Evolutionary conservation across 2,113 vertebrate species (phyloP).

Genomic region (Felis chaus): DNA sequence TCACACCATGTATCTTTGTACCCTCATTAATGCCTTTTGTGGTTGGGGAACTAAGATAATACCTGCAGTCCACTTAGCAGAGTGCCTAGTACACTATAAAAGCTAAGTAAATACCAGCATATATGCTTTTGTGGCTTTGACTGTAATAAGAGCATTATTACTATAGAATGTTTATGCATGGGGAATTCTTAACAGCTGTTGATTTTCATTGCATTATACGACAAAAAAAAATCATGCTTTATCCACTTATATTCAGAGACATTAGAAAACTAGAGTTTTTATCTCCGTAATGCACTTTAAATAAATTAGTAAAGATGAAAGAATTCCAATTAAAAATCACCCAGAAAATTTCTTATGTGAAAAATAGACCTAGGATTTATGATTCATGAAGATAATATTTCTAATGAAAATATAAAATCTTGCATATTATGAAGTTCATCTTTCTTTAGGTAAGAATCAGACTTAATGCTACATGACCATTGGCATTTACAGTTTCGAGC

Average conservation of each 20-base stretch:
- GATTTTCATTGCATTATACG: neutral
- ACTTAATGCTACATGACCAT: neutral
- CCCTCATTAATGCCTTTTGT: neutral
- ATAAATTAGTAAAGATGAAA: neutral
- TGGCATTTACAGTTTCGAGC: neutral
- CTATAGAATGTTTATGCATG: neutral
- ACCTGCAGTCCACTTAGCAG: neutral
- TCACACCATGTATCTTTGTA: neutral
- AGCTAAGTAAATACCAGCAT: neutral
- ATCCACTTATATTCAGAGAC: neutral
- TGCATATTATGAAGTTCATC: neutral
- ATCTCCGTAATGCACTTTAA: neutral
- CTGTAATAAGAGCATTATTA: neutral
- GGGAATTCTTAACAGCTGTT: neutral
- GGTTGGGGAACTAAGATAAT: neutral
- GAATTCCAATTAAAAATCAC: conserved; percentile 31
- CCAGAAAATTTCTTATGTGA: neutral
- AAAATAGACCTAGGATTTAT: neutral
- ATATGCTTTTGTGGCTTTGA: conserved; percentile 10
- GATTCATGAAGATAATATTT: conserved; percentile 7
- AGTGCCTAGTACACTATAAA: neutral
- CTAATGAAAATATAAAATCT: conserved; percentile 8
- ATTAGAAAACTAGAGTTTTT: neutral
- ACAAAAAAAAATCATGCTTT: neutral
- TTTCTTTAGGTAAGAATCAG: neutral